phyloP scores from a whole-genome alignment of 2,888 invertebrate species.

The Arctia plantaginis region DNA sequence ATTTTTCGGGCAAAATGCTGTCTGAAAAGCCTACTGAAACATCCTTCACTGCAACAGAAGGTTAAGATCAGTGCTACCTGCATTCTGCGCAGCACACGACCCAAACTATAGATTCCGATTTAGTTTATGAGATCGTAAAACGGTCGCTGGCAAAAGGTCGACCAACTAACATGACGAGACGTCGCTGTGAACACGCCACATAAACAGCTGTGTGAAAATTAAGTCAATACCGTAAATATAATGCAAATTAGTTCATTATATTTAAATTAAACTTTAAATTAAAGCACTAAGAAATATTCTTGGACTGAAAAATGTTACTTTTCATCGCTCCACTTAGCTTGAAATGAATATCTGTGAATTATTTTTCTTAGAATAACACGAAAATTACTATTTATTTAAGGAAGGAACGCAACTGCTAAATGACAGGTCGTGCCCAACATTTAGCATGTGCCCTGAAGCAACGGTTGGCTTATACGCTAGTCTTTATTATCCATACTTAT shows the following conservation, averaged over 20 bases:
- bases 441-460: constrained; percentile 15
- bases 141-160: constrained; percentile 42
- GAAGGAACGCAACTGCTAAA: background rate
- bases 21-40: no score
- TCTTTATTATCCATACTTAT: no score
- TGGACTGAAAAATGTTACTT: background rate
- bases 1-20: background rate
- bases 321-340: background rate
- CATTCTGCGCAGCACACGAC: constrained; percentile 17
- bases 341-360: background rate
- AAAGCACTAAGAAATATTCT: background rate
- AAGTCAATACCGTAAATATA: constrained; percentile 25
- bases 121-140: constrained; percentile 34
- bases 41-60: constrained; percentile 19
- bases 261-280: constrained; percentile 16
- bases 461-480: constrained; percentile 24
- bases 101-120: constrained; percentile 19
- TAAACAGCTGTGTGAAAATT: constrained; percentile 22
- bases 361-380: background rate
- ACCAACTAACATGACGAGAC: constrained; percentile 15
- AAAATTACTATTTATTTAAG: background rate
- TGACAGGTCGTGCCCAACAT: background rate
- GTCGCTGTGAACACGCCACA: constrained; percentile 32
- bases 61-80: constrained; percentile 17
- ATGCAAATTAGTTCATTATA: constrained; percentile 33